Base-by-base conservation (phyloP, 2,888 invertebrate genomes). In the Drosophila eohydei region DNA sequence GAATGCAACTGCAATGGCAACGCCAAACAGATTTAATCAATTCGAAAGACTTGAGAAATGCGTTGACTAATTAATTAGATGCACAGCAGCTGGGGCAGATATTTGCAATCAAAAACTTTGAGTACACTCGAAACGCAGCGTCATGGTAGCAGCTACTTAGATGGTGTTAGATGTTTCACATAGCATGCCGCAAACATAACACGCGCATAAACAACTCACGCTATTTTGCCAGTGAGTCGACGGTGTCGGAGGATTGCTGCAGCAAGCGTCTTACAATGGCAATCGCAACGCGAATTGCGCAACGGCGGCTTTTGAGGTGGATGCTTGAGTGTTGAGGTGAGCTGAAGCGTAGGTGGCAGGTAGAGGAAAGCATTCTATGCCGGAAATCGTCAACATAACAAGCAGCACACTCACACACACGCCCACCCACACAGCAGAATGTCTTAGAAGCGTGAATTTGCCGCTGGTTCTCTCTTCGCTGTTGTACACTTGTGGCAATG, bases 381-480 rank as follows among this genome's bases (percentile, higher is more conserved):
- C 70, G 88, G 79, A 87, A 87, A 83, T 84, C 82, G 76, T 84
- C 88, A 87, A 63, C 87, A 69, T 71, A 78, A 50, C 48, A 63
- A 56, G 34, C 46, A 55, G 30, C 40, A 44, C 30, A 34, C 36
- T 40, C 11, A 38, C 40, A 58, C 38, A 40, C 36, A 38, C 40
- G 30, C 14, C 43, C 30, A 44, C 43, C 34, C 51, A 38, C 14
- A 40, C 41, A 48, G 43, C 67, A 40, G 57, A 78, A 64, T 71
- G 81, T 83, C 78, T 88, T 71, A 80, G 83, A 71, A 74, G 86
- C 78, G 81, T 88, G 81, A 84, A 88, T 85, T 77, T 79, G 77
- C 63, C 69, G 76, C 76, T 72, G 78, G 56, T 48, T 59, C 36
- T 21, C 60, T 48, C 41, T 43, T 56, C 59, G 34, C 61, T 52